A percentile compares a stretch with the other conserved stretches of the same genome.
Evolutionary conservation across 2,797 vertebrate species (phyloP).

Genomic region (Poeciliopsis infans): DNA sequence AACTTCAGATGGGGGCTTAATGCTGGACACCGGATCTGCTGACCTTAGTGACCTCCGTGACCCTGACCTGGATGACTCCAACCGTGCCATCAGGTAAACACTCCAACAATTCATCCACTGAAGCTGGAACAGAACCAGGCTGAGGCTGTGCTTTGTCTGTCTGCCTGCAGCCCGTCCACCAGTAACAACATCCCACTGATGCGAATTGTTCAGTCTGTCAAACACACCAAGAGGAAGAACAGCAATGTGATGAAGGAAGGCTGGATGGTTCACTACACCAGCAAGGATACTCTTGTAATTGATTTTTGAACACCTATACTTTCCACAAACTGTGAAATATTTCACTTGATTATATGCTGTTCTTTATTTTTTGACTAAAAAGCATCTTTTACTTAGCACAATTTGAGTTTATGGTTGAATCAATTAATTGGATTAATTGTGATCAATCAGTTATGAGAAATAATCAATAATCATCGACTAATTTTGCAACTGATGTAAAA

Average conservation of each 20-base stretch:
- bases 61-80: conserved; percentile 90
- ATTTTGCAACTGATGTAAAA: no score
- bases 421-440: no score
- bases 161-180: conserved; percentile 88
- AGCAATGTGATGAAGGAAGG: conserved; percentile 96
- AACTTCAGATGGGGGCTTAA: conserved; percentile 79
- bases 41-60: conserved; percentile 90
- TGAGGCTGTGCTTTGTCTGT: conserved; percentile 20
- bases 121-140: background rate
- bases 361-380: background rate
- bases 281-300: conserved; percentile 91
- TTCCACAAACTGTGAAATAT: background rate
- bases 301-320: background rate
- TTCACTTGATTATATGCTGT: background rate
- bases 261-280: conserved; percentile 98
- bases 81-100: conserved; percentile 90
- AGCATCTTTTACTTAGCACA: background rate
- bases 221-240: conserved; percentile 96
- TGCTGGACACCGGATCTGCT: conserved; percentile 80
- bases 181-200: conserved; percentile 99
- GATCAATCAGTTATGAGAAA: no score
- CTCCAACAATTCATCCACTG: background rate
- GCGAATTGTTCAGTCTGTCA: conserved; percentile 96
- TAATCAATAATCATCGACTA: no score
- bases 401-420: background rate